phyloP scores from a whole-genome alignment of 2,888 invertebrate species.

The Watsonalla cultraria region DNA sequence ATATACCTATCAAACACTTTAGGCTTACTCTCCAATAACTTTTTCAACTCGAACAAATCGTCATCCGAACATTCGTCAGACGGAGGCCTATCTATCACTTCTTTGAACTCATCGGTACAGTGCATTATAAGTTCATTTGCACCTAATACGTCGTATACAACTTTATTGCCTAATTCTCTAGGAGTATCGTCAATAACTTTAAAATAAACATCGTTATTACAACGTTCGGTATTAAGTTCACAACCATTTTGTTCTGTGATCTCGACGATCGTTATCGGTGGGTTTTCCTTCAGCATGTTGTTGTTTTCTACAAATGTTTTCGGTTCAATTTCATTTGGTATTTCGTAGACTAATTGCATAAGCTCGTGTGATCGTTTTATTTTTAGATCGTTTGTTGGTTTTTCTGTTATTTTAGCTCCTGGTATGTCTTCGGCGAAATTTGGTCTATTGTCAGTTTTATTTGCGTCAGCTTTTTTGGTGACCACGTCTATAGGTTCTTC shows the following conservation, averaged over 20 bases:
- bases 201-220: constrained; percentile 55
- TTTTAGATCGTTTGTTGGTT: constrained; percentile 42
- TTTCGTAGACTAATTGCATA: constrained; percentile 70
- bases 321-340: constrained; percentile 60
- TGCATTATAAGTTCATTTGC: constrained; percentile 56
- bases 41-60: constrained; percentile 59
- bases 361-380: constrained; percentile 53
- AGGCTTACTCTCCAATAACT: constrained; percentile 75
- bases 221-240: constrained; percentile 46
- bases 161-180: constrained; percentile 61
- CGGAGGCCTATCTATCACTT: constrained; percentile 60
- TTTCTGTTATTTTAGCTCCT: constrained; percentile 43
- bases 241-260: constrained; percentile 73
- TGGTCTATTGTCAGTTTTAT: constrained; percentile 49
- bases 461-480: constrained; percentile 50
- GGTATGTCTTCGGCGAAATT: constrained; percentile 50
- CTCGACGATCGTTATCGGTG: constrained; percentile 68
- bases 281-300: constrained; percentile 70
- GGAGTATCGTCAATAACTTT: constrained; percentile 49
- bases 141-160: constrained; percentile 57
- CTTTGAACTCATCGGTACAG: constrained; percentile 57
- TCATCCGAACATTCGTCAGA: constrained; percentile 64
- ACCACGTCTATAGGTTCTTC: constrained; percentile 67
- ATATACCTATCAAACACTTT: constrained; percentile 87
- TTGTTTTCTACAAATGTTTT: constrained; percentile 50